Evolutionary conservation across 2,113 vertebrate species (phyloP), one percentile per base, ranked within the genome.

Genomic region (Hystrix cristata): DNA sequence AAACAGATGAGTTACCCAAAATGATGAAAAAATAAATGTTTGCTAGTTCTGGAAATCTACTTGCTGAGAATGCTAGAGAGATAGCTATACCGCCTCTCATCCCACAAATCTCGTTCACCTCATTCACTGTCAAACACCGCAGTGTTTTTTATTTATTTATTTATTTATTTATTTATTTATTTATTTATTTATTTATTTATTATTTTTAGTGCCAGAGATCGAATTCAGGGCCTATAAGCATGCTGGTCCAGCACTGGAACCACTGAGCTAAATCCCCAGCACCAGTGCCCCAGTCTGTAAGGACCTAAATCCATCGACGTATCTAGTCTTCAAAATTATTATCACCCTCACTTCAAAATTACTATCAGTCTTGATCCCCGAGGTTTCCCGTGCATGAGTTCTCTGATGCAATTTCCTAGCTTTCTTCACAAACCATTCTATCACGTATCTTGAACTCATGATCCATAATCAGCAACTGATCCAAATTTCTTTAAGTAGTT

Each of bases 261-360:
- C 38, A 38, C 38, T 38, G 38, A 38, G 38, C 38, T 38, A 38
- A 38, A 38, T 38, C 38, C 38, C 38, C 38, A 38, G 38, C 38
- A 38, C 38, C 38, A 38, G 38, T 2, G 38, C 38, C 38, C 38
- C 38, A 38, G 25, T 48, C 2, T 9, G 85, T n/a, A 27, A 51
- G 8, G 51, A 53, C 3, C 18, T 64, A n/a, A 83, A 69, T 51
- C 7, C n/a, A 85, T 27, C 53, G 46, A 72, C 69, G 11, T 23
- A 72, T 81, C 15, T 88, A 4, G 62, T 80, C 67, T 92, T 94
- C 60, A 86, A 85, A 95, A 91, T 94, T 34, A 59, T 87, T 43
- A 69, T n/a, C 18, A 69, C 2, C 12, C 59, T 23, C 23, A 67
- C 23, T 14, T 7, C 57, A 87, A 86, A 89, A 86, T 94, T 34